Evolutionary conservation across 2,888 invertebrate species (phyloP).

Genomic region (Endomychus coccineus): DNA sequence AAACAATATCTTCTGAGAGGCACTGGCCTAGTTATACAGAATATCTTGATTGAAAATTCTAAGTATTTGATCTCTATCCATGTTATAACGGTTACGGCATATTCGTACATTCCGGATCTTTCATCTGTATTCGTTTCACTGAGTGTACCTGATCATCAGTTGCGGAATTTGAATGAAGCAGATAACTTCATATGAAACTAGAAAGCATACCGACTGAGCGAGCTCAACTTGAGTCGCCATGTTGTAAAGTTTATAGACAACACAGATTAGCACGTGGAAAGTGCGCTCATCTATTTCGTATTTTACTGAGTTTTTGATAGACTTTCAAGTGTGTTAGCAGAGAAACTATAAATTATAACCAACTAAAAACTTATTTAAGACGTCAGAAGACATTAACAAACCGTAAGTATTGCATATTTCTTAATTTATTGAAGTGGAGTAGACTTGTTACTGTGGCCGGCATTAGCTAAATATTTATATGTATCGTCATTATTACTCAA

Average conservation of each 20-base stretch:
- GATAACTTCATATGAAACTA: no score
- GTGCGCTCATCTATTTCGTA: conserved; percentile 21
- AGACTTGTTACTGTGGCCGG: conserved; percentile 28
- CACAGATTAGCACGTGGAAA: conserved; percentile 64
- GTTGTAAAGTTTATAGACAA: conserved; percentile 60
- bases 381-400: conserved; percentile 22
- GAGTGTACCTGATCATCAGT: no score
- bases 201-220: conserved; percentile 29
- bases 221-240: conserved; percentile 49
- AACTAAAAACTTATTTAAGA: no score
- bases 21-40: no score
- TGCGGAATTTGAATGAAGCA: no score
- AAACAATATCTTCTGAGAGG: no score
- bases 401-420: conserved; percentile 27
- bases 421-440: conserved; percentile 8
- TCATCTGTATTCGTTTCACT: no score
- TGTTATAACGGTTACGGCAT: no score
- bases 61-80: no score
- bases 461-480: conserved; percentile 19
- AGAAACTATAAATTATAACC: conserved; percentile 20
- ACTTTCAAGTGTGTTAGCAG: conserved; percentile 8
- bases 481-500: no score
- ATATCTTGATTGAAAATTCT: no score
- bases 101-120: no score
- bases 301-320: conserved; percentile 17